phyloP scores from a whole-genome alignment of 2,888 invertebrate species.

The Mystacides longicornis region DNA sequence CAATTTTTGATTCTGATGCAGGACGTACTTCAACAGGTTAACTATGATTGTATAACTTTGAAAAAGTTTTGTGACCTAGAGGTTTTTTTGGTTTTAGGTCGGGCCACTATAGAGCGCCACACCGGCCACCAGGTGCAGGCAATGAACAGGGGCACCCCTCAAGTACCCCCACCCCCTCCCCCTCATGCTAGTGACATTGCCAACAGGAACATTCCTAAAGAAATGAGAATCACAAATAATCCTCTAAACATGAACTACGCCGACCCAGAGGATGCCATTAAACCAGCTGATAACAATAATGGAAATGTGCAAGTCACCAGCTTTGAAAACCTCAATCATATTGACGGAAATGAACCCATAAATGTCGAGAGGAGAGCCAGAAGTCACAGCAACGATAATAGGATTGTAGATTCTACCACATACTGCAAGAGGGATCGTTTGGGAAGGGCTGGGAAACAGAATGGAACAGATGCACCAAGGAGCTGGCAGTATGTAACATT shows the following conservation, averaged over 20 bases:
- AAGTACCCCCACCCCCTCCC: constrained; percentile 18
- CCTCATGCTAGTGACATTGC: constrained; percentile 28
- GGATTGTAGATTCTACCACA: constrained; percentile 58
- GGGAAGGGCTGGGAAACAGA: constrained; percentile 34
- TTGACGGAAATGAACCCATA: constrained; percentile 55
- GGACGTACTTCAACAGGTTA: too few species aligned
- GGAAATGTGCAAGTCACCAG: constrained; percentile 55
- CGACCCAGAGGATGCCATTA: constrained; percentile 56
- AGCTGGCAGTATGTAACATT: constrained; percentile 45
- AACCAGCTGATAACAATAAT: constrained; percentile 34
- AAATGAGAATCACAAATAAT: constrained; percentile 73
- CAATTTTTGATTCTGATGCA: neutral
- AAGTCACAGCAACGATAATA: constrained; percentile 28
- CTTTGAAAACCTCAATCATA: constrained; percentile 68
- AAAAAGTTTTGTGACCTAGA: too few species aligned
- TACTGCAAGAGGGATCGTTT: constrained; percentile 59
- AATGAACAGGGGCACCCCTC: constrained; percentile 38
- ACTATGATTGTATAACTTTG: too few species aligned
- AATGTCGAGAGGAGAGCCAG: constrained; percentile 33
- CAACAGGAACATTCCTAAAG: constrained; percentile 35
- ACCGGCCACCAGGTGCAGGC: constrained; percentile 41
- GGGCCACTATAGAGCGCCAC: constrained; percentile 54
- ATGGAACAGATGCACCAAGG: constrained; percentile 32
- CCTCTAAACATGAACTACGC: constrained; percentile 66
- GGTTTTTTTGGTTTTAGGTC: too few species aligned